These are phyloP conservation scores for Drosophila neonasuta DNA, from an alignment of 2,888 invertebrate species.

Conservation along the genomic window DNA sequence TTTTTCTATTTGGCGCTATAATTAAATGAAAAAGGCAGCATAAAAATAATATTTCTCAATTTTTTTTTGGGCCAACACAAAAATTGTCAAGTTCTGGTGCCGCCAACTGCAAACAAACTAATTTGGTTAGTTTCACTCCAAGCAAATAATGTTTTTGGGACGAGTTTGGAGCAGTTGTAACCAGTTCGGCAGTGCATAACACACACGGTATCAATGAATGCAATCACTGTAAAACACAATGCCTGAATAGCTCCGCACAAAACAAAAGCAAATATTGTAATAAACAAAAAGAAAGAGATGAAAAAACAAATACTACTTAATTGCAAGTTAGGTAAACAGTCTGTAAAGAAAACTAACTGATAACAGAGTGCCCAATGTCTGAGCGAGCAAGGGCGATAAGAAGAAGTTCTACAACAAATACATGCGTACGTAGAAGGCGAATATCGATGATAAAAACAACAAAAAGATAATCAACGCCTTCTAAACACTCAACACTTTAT, in stretches of 20 bases:
- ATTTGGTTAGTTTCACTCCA: slow-evolving; percentile 13
- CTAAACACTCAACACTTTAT: slow-evolving; percentile 14
- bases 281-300: slow-evolving; percentile 15
- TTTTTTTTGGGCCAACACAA: slow-evolving; percentile 1
- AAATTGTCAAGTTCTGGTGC: background rate
- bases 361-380: slow-evolving; percentile 28
- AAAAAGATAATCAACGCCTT: slow-evolving; percentile 46
- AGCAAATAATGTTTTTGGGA: slow-evolving; percentile 19
- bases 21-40: slow-evolving; percentile 22
- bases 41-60: slow-evolving; percentile 12
- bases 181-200: slow-evolving; percentile 21
- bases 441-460: slow-evolving; percentile 62
- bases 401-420: slow-evolving; percentile 1
- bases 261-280: slow-evolving; percentile 29
- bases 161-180: slow-evolving; percentile 37
- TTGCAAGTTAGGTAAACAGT: slow-evolving; percentile 51
- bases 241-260: background rate
- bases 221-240: slow-evolving; percentile 27
- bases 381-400: slow-evolving; percentile 35
- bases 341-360: slow-evolving; percentile 40
- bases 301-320: slow-evolving; percentile 17
- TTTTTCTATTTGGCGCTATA: slow-evolving; percentile 14
- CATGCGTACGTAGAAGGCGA: slow-evolving; percentile 11
- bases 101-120: slow-evolving; percentile 3
- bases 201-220: slow-evolving; percentile 24